phyloP scores from a whole-genome alignment of 2,113 vertebrate genomes.

The Tachuris rubrigastra region DNA sequence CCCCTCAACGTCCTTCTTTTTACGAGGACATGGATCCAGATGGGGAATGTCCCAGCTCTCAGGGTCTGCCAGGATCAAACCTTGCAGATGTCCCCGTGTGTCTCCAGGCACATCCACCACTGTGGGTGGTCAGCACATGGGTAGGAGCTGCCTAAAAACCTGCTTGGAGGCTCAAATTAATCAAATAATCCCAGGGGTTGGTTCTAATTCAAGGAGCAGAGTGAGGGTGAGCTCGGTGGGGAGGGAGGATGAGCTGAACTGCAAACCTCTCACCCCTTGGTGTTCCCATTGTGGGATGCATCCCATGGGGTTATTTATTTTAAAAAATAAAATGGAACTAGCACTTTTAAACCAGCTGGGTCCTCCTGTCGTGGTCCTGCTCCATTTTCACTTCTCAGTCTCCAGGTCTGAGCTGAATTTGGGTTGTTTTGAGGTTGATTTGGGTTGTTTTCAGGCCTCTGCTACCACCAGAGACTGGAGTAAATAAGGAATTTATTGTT shows the following conservation, averaged over 20 bases:
- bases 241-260: background rate
- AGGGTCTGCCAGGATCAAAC: background rate
- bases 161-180: background rate
- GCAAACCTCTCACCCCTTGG: accelerated
- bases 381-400: accelerated
- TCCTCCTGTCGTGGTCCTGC: accelerated
- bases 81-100: background rate
- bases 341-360: background rate
- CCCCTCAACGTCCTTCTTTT: background rate
- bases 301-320: accelerated
- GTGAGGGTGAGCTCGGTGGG: background rate
- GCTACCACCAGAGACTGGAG: background rate
- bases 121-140: background rate
- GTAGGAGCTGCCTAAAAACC: background rate
- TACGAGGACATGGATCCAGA: background rate
- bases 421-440: background rate
- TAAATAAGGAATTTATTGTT: background rate
- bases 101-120: background rate
- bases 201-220: background rate
- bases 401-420: background rate
- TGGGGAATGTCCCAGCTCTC: background rate
- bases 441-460: background rate
- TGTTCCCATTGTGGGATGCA: background rate
- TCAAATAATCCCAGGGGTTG: background rate
- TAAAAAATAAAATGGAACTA: background rate